Evolutionary conservation across 2,113 vertebrate genomes (phyloP), one percentile per base, ranked within the genome.

Genomic region (Setophaga coronata): DNA sequence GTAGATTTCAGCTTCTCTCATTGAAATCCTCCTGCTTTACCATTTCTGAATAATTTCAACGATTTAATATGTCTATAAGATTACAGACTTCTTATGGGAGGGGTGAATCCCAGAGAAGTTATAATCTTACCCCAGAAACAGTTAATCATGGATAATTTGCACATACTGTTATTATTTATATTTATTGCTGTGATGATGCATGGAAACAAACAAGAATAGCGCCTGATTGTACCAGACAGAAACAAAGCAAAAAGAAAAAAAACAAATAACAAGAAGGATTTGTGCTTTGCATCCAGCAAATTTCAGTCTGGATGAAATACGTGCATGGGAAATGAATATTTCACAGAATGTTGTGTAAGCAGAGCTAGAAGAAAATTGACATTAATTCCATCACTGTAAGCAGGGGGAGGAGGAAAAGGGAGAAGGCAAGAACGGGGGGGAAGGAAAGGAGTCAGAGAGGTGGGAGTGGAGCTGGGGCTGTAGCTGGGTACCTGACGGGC

Each of bases 201-300:
- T 64, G 47, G 70, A 93, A 93, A 61, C 62, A 91, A 95, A 56
- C 53, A 90, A 94, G 82, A 94, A 93, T 80, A 95, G 78, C 0
- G n/a, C 71, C 50, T 96, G 87, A 95, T 82, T 88, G 31, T 90
- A 93, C 36, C 50, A 92, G 66, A 64, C 13, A 58, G 85, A 78
- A 76, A 73, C 45, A 67, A 82, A 74, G 17, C 10, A 48, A 54
- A 54, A 53, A 38, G 2, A 0, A 33, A 18, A 11, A 0, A 23
- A 24, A 2, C 14, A 54, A 45, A 47, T 15, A 50, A 19, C 10
- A 18, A 71, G 73, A 48, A 72, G n/a, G 15, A 76, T 76, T 20
- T 34, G 15, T 87, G 45, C n/a, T 88, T 88, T 92, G n/a, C 54
- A 93, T 82, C 50, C 74, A 69, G 15, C 18, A 85, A 33, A 67